These are phyloP conservation scores for Macaria notata DNA, from an alignment of 2,888 invertebrate species.

Conservation along the genomic window DNA sequence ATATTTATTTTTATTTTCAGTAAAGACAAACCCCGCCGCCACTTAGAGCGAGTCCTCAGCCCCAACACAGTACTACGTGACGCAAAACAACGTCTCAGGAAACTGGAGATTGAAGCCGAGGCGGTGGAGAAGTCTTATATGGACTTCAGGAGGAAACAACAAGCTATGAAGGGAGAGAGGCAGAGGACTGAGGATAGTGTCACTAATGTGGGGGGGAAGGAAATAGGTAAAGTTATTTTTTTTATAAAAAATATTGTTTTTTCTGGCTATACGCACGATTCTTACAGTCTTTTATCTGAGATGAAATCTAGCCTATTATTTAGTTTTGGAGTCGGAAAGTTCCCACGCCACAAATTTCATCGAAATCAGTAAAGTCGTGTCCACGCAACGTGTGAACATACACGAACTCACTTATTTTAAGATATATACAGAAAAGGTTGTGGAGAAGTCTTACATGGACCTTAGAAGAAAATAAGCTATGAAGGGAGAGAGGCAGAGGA, in stretches of 20 bases:
- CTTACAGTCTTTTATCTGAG: no score
- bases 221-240: no score
- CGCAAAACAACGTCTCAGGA: constrained; percentile 74
- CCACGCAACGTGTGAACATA: no score
- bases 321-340: no score
- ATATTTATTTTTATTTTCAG: neutral
- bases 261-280: no score
- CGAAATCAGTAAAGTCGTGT: no score
- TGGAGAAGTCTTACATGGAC: constrained; percentile 76
- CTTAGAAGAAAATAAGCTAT: constrained; percentile 51
- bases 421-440: no score
- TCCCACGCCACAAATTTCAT: no score
- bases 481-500: constrained; percentile 28
- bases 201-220: no score
- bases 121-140: constrained; percentile 80
- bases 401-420: no score
- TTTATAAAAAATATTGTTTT: no score
- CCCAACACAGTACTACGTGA: constrained; percentile 77
- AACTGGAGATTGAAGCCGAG: constrained; percentile 83
- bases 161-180: constrained; percentile 31
- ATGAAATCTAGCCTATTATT: no score
- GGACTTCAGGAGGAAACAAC: constrained; percentile 59
- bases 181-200: neutral
- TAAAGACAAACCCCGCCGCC: constrained; percentile 19
- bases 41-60: constrained; percentile 36